Evolutionary conservation across 2,797 vertebrate genomes (phyloP), one percentile per base, ranked within the genome.

Genomic region (Pygocentrus nattereri): DNA sequence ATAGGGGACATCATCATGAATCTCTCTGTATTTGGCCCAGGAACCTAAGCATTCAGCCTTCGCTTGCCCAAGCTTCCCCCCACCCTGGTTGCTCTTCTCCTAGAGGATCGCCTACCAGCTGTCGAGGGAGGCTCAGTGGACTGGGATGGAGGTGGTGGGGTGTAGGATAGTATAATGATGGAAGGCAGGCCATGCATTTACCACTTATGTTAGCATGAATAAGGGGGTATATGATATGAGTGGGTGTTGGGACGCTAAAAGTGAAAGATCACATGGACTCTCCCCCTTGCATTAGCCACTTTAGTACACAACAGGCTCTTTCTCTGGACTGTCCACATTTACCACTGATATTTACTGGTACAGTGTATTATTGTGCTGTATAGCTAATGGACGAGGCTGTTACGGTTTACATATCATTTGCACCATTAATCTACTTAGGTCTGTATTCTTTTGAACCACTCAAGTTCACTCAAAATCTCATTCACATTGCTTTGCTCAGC

Each of bases 1-100:
- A 82, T 65, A 83, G 58, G 76, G 72, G 76, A 83, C 91, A 93
- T 93, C 91, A 93, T 93, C 94, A 93, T 91, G 12, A 90, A 88
- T 85, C 88, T 91, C 84, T 76, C 68, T 81, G 67, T 74, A 75
- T 59, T 88, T 78, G 58, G 83, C 85, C 77, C 71, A 87, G 82
- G 88, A 89, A 88, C 90, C 88, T 93, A 88, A 88, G 84, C 84
- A 88, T 86, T 88, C 88, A 89, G 83, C 59, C 84, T 83, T 85
- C 89, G 34, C 65, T 84, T 88, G 89, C 89, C 88, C 91, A 87
- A 82, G 86, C 76, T 82, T 82, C 83, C 78, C 38, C 87, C 86
- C 84, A 83, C 83, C 49, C 65, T 79, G 72, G 86, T 74, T 78
- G 54, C 79, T 78, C 62, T 78, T 70, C 75, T 85, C 74, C 71